Evolutionary conservation across 2,113 vertebrate genomes (phyloP).

Genomic region (Chrysochloris asiatica): DNA sequence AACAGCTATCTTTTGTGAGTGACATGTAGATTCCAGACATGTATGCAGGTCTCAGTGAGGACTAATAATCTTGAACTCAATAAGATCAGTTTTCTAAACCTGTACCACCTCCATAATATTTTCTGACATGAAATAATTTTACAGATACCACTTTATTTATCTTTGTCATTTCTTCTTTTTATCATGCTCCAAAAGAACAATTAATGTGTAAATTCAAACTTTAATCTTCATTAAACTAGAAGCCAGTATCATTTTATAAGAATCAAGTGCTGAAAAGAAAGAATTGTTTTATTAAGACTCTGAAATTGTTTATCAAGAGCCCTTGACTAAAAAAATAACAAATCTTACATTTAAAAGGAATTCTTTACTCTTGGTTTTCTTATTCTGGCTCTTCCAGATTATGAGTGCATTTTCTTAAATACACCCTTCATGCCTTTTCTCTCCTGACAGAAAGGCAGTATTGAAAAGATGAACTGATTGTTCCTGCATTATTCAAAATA

Average conservation of each 20-base stretch:
- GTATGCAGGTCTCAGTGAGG: neutral
- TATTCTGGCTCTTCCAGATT: neutral
- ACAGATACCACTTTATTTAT: neutral
- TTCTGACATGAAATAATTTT: neutral
- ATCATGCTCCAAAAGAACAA: neutral
- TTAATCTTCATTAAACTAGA: slow-evolving; percentile 20
- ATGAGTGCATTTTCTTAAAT: slow-evolving; percentile 23
- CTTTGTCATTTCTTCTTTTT: slow-evolving; percentile 9
- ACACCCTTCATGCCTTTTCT: neutral
- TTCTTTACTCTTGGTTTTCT: neutral
- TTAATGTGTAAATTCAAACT: slow-evolving; percentile 3
- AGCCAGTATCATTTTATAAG: neutral
- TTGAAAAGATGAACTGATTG: neutral
- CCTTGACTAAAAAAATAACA: slow-evolving; percentile 13
- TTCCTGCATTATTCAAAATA: neutral
- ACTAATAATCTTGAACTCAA: neutral
- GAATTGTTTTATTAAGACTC: slow-evolving; percentile 1
- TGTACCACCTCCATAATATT: neutral
- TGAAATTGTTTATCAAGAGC: neutral
- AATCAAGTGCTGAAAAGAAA: neutral
- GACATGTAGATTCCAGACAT: too few species aligned
- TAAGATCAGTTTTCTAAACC: slow-evolving; percentile 22
- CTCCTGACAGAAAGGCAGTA: neutral
- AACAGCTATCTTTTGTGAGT: too few species aligned
- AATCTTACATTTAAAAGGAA: neutral